These are phyloP conservation scores for Parazoanthus darwini DNA, from an alignment of 92 coral and sea anemone species.

Conservation along the genomic window DNA sequence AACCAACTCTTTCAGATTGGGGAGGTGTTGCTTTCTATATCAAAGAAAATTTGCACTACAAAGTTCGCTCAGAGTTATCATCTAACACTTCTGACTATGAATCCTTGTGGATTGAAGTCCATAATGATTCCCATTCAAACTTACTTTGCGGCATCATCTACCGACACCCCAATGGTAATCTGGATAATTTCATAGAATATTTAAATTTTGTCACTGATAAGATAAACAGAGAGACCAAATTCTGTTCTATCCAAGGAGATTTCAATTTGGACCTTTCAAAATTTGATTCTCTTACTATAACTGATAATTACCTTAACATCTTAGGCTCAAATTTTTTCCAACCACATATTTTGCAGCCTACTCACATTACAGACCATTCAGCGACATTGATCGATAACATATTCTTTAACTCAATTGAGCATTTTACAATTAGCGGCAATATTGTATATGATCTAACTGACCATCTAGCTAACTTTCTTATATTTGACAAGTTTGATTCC, in stretches of 20 bases:
- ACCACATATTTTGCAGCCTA: conserved; percentile 35
- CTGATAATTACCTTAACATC: no score
- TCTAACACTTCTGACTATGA: not conserved
- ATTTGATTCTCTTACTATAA: conserved; percentile 31
- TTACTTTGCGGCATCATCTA: not conserved
- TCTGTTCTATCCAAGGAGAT: not conserved
- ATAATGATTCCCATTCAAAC: no score
- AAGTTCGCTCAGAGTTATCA: conserved; percentile 23
- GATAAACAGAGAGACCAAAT: no score
- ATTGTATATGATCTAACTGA: conserved; percentile 39
- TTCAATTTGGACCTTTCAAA: conserved; percentile 51
- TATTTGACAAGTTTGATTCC: conserved; percentile 12
- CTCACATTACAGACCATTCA: not conserved
- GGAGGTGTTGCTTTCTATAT: no score
- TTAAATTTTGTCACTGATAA: no score
- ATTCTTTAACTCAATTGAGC: no score
- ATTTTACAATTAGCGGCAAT: conserved; percentile 56
- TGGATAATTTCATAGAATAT: no score
- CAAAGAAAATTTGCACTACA: not conserved
- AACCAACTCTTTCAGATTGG: conserved; percentile 13
- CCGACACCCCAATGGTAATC: no score
- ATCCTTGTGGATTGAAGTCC: no score
- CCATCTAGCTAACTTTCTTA: conserved; percentile 50
- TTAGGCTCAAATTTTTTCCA: conserved; percentile 23
- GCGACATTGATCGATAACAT: no score